Evolutionary conservation across 2,888 invertebrate species (phyloP).

Genomic region (Idaea straminata): DNA sequence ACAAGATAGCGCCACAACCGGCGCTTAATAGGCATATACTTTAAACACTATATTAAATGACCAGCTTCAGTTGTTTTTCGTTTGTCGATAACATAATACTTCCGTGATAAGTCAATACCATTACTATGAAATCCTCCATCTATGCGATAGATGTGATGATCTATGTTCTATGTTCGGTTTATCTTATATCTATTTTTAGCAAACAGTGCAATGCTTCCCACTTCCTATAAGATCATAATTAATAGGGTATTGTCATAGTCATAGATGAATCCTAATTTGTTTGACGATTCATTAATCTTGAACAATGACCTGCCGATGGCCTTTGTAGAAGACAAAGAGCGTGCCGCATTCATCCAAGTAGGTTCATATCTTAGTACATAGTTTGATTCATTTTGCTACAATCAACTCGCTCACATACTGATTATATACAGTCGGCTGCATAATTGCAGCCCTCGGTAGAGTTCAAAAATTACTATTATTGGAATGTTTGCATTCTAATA

Average conservation of each 20-base stretch:
- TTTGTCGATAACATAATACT: too few relatives aligned
- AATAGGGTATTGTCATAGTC: constrained; percentile 1
- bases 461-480: too few relatives aligned
- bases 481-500: too few relatives aligned
- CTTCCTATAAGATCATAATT: background rate
- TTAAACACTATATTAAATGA: too few relatives aligned
- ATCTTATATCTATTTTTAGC: background rate
- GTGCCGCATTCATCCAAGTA: constrained; percentile 36
- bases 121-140: too few relatives aligned
- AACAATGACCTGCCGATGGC: constrained; percentile 49
- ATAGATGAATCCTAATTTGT: constrained; percentile 8
- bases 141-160: background rate
- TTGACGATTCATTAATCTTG: constrained; percentile 37
- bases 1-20: too few relatives aligned
- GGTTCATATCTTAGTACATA: constrained; percentile 35
- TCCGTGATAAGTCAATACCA: too few relatives aligned
- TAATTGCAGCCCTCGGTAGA: too few relatives aligned
- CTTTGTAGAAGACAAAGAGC: constrained; percentile 38
- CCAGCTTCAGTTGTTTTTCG: too few relatives aligned
- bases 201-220: background rate
- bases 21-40: too few relatives aligned
- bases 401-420: constrained; percentile 26
- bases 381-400: constrained; percentile 42
- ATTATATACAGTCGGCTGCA: too few relatives aligned
- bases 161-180: background rate